Conservation (phyloP, 2,113 vertebrate genomes). For the Vidua macroura region DNA sequence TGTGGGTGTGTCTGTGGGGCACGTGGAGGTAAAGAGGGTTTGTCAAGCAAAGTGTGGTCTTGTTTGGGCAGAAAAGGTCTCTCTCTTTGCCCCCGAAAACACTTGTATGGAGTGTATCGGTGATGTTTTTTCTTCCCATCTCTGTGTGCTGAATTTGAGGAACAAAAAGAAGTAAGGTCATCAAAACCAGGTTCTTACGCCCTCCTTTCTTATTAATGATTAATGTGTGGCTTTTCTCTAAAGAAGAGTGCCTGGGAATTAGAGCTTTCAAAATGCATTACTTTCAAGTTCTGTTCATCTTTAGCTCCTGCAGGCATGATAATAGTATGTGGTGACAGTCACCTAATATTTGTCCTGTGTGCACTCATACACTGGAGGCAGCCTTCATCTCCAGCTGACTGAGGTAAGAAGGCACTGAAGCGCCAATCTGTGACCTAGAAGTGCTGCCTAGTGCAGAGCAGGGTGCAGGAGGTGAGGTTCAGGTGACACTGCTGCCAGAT, state of each 20-base stretch:
- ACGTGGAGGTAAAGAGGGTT: accelerated
- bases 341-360: neutral
- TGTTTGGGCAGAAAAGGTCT: neutral
- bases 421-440: neutral
- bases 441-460: neutral
- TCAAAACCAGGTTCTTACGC: neutral
- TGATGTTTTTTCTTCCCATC: neutral
- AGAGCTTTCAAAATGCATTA: constrained; percentile 41
- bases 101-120: neutral
- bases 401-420: neutral
- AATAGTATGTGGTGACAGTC: neutral
- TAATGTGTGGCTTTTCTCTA: constrained; percentile 30
- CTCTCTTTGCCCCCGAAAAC: neutral
- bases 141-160: neutral
- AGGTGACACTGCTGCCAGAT: neutral
- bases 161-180: neutral
- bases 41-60: neutral
- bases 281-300: constrained; percentile 2
- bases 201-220: constrained; percentile 27
- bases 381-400: neutral
- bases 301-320: neutral
- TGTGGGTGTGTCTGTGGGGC: neutral
- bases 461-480: neutral
- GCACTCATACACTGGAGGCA: neutral
- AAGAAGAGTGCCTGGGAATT: constrained; percentile 46